A percentile compares a stretch with the other conserved stretches of the same genome.
phyloP scores from a whole-genome alignment of 92 coral and sea anemone genomes.

The Epizoanthus fatuus region DNA sequence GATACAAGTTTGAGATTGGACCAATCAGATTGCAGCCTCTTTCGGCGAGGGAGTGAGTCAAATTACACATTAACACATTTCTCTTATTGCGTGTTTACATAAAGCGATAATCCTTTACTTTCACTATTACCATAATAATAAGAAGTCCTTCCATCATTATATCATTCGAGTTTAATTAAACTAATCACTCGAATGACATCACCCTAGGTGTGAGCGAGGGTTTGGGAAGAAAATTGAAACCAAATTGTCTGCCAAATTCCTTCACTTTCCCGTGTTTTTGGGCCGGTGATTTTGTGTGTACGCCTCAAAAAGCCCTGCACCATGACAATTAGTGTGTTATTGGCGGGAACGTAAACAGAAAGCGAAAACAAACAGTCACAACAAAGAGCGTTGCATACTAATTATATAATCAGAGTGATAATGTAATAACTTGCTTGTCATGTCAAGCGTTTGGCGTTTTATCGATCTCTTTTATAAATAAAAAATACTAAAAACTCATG shows the following conservation, averaged over 20 bases:
- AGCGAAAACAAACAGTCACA: conserved; percentile 74
- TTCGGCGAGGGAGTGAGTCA: conserved; percentile 73
- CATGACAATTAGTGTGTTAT: conserved; percentile 75
- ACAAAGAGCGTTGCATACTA: conserved; percentile 79
- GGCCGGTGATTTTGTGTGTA: conserved; percentile 3
- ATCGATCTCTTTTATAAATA: conserved; percentile 59
- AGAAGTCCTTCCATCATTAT: conserved; percentile 73
- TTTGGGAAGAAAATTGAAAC: conserved; percentile 23
- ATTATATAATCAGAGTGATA: conserved; percentile 80
- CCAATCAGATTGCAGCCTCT: conserved; percentile 84
- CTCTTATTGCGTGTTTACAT: conserved; percentile 75
- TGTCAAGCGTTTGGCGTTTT: conserved; percentile 65
- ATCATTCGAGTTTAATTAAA: conserved; percentile 84
- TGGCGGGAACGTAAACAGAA: conserved; percentile 77
- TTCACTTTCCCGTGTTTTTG: background rate
- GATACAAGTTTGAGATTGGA: conserved; percentile 75
- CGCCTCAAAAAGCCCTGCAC: conserved; percentile 23
- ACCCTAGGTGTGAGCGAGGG: background rate
- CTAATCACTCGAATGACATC: conserved; percentile 72
- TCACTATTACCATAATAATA: conserved; percentile 70
- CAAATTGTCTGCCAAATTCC: background rate
- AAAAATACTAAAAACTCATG: conserved; percentile 12
- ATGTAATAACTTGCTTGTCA: conserved; percentile 67
- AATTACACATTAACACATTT: conserved; percentile 75
- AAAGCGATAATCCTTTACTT: conserved; percentile 67